Evolutionary conservation across 2,113 vertebrate species (phyloP).

Genomic region (Siniperca knerii): DNA sequence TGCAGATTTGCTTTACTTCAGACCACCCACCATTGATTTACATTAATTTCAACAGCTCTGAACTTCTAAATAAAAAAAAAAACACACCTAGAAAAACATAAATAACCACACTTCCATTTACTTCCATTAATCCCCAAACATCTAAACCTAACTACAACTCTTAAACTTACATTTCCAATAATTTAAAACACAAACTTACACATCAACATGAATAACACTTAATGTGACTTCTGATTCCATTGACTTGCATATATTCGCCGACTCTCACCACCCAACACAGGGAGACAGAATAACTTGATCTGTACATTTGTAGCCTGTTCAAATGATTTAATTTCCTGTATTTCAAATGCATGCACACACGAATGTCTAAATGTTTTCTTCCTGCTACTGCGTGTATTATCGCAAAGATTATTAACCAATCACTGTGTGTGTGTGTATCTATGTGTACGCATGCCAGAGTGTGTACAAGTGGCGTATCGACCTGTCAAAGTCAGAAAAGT

Average conservation of each 20-base stretch:
- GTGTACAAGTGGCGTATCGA: constrained; percentile 82
- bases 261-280: not conserved
- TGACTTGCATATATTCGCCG: not conserved
- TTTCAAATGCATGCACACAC: not conserved
- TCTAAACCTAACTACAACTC: not conserved
- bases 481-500: constrained; percentile 83
- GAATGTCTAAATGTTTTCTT: not conserved
- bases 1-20: not conserved
- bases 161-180: not conserved
- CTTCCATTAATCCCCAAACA: not conserved
- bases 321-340: not conserved
- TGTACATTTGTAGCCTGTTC: no score
- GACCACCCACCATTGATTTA: not conserved
- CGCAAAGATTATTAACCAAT: not conserved
- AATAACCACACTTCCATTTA: not conserved
- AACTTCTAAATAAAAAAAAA: not conserved
- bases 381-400: not conserved
- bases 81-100: not conserved
- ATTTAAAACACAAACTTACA: not conserved
- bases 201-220: not conserved
- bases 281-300: not conserved
- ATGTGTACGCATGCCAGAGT: constrained; percentile 13
- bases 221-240: not conserved
- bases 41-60: not conserved
- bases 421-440: not conserved